A percentile compares a stretch with the other conserved stretches of the same genome.
Conservation (phyloP, 2,888 invertebrate genomes). For the Schrankia costaestrigalis region DNA sequence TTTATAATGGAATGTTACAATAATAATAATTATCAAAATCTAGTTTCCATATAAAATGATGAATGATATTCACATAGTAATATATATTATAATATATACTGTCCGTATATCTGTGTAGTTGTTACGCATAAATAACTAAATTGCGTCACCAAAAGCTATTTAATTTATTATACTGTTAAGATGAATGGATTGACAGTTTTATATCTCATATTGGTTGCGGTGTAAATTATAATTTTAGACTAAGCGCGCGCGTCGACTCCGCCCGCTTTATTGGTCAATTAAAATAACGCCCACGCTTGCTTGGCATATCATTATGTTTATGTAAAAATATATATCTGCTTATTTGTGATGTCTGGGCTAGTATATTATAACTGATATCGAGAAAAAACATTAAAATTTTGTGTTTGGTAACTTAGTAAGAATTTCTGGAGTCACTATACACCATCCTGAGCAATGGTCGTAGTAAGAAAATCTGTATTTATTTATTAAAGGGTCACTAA, state of each 20-base stretch:
- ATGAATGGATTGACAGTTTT: constrained; percentile 19
- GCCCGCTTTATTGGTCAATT: constrained; percentile 55
- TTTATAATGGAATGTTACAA: too few relatives aligned
- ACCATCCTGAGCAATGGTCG: too few relatives aligned
- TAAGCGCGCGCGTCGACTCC: constrained; percentile 20
- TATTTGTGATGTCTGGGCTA: constrained; percentile 3
- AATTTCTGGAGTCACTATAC: too few relatives aligned
- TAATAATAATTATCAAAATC: too few relatives aligned
- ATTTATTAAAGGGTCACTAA: too few relatives aligned
- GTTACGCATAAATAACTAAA: not conserved
- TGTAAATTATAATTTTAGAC: constrained; percentile 26
- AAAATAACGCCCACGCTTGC: constrained; percentile 49
- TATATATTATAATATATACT: too few relatives aligned
- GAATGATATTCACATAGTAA: too few relatives aligned
- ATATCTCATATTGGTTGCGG: constrained; percentile 15
- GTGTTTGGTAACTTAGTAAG: too few relatives aligned
- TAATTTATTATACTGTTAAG: constrained; percentile 9
- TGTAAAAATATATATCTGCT: constrained; percentile 11
- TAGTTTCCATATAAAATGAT: too few relatives aligned
- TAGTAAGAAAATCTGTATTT: too few relatives aligned
- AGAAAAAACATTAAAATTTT: too few relatives aligned
- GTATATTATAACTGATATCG: too few relatives aligned
- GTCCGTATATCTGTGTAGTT: not conserved
- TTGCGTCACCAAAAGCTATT: constrained; percentile 2
- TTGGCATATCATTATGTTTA: constrained; percentile 48